Base-by-base conservation (phyloP, 2,797 vertebrate genomes). In the Champsocephalus esox region DNA sequence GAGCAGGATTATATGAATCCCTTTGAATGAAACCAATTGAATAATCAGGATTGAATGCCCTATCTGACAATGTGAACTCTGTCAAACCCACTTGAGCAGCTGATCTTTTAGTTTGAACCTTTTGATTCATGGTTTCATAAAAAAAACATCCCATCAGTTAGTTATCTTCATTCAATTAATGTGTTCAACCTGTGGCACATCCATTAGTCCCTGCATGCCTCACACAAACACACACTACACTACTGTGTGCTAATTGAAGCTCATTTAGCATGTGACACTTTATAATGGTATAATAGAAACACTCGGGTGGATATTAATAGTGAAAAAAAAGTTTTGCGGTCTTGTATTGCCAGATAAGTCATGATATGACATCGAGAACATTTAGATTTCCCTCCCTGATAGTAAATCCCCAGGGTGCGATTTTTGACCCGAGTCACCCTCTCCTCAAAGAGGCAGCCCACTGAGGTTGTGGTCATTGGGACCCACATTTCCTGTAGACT, bases 401-500 rank as follows among this genome's bases (percentile, higher is more conserved):
- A 55, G 16, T 55, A 16, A 55, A 55, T 55, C 52, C 12, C 52
- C 24, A 32, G 52, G 52, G 24, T 55, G 16, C 8, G 24, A 9
- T 56, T 28, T 34, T n/a, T 45, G 46, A 52, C 50, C 32, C 10
- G 12, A 38, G 69, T 69, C 66, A 60, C 3, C 32, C 9, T 44
- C n/a, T 32, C 57, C 55, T 73, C 13, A 57, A 32, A 34, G 11
- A 44, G 52, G 59, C 46, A 9, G 49, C 66, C 58, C 50, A 8
- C 50, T 38, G 55, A 73, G 66, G 63, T n/a, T 77, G 79, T 76
- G 78, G 87, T 89, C 82, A 82, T 68, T 81, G 73, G 88, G 85
- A 79, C 80, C 65, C 58, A 82, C n/a, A 81, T 87, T 93, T 93
- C 89, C 91, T 82, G 90, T 86, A 84, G 89, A 88, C 77, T 83